Conservation (phyloP, 2,113 vertebrate species). For the Coptodon rendalli region DNA sequence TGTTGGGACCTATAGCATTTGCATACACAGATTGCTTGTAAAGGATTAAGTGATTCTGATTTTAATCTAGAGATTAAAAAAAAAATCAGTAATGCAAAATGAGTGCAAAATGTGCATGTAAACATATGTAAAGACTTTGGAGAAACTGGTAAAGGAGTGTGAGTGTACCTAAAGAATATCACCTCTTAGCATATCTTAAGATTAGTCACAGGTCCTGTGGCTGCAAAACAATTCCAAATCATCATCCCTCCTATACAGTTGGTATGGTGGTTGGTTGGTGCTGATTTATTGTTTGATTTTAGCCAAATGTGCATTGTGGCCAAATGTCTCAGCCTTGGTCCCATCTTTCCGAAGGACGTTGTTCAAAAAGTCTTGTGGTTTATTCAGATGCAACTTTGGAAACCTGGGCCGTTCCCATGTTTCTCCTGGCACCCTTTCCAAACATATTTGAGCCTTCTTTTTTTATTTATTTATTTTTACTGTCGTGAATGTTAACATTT, state of each 20-base stretch:
- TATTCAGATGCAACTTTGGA: background rate
- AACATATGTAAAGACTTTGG: background rate
- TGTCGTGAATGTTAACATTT: background rate
- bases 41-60: background rate
- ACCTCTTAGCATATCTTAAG: background rate
- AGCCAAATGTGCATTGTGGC: background rate
- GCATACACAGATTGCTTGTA: background rate
- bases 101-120: background rate
- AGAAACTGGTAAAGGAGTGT: background rate
- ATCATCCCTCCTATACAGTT: background rate
- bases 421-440: background rate
- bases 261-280: background rate
- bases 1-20: background rate
- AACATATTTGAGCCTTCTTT: background rate
- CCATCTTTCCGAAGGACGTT: background rate
- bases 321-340: background rate
- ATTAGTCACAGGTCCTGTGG: background rate
- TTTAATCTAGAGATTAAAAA: background rate
- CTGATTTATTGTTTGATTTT: background rate
- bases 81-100: background rate
- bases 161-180: background rate
- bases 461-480: fast-evolving
- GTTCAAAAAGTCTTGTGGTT: background rate
- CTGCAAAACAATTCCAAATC: background rate
- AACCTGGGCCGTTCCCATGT: fast-evolving